Evolutionary conservation across 92 coral and sea anemone species (phyloP), one percentile per base, ranked within the genome.

Genomic region (Zoanthus solanderi): DNA sequence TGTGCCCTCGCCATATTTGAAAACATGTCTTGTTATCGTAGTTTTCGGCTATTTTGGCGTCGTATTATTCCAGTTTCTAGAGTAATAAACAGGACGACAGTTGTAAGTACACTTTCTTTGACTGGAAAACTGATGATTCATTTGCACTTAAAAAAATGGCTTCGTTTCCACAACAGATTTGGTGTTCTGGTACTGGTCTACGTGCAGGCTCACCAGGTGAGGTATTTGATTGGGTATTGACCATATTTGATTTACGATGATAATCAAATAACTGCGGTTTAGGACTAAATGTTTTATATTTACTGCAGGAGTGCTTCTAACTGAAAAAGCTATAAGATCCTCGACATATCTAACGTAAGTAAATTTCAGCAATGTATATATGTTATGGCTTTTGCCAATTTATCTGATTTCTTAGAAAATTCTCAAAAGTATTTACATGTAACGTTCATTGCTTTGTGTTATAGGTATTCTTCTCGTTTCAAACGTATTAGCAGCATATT

Each of bases 21-120:
- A 50, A 50, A 87, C 71, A 94, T 94, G 98, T 93, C 95, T 86
- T 88, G 93, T 78, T 89, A 84, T 88, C 93, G 98, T 54, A 86
- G 85, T 90, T 82, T 92, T 79, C 91, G 91, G 85, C 92, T 91
- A 90, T 79, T 92, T 68, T 92, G 93, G 83, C 91, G 93, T 87
- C 94, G 95, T 87, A 61, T 37, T 37, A 37, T 94, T 68, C 91
- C 86, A 34, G 77, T 88, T 47, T 83, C 83, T 60, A 94, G 95
- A 89, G 83, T 46, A 76, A 86, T 83, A 29, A 89, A 79, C 50
- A 65, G 72, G 31, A 67, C 86, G 56, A 9, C 86, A 65, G 44
- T 67, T 69, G 98, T 94, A 86, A 91, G 98, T 94, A 75, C 56
- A 32, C 3, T 77, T 74, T 23, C 71, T 74, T 12, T 52, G 31